A percentile compares a stretch with the other conserved stretches of the same genome.
Evolutionary conservation across 2,888 invertebrate species (phyloP).

Genomic region (Lepidochitona cinerea): DNA sequence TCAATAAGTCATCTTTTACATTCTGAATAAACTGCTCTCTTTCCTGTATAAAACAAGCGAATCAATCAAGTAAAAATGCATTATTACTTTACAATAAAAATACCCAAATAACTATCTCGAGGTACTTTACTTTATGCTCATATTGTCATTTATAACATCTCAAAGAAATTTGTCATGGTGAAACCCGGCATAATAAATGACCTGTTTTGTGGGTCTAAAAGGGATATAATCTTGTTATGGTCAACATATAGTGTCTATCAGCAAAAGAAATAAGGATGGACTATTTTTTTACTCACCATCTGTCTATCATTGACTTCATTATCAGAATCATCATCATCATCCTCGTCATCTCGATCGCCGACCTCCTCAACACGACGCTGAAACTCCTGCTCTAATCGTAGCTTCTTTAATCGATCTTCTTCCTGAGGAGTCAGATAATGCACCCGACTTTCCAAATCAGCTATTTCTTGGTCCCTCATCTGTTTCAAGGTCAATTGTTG

Average conservation of each 20-base stretch:
- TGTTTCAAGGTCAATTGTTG: constrained; percentile 82
- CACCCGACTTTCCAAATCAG: constrained; percentile 79
- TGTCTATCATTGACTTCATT: constrained; percentile 44
- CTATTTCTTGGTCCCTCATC: constrained; percentile 90
- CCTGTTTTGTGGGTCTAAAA: too few species aligned
- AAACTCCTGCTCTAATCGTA: constrained; percentile 94
- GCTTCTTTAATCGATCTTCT: constrained; percentile 64
- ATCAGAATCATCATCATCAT: constrained; percentile 74
- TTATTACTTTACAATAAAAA: too few species aligned
- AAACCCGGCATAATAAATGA: too few species aligned
- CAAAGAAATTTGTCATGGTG: too few species aligned
- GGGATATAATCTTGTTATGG: too few species aligned
- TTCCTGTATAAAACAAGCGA: constrained; percentile 57
- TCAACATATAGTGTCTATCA: too few species aligned
- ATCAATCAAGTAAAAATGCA: too few species aligned
- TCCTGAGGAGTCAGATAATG: constrained; percentile 53
- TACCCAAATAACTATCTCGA: too few species aligned
- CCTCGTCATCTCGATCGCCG: constrained; percentile 79
- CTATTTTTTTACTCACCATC: constrained; percentile 46
- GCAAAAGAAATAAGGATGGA: too few species aligned
- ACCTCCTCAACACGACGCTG: constrained; percentile 89
- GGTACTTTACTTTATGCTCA: too few species aligned
- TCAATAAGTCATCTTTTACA: constrained; percentile 71
- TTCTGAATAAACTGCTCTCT: constrained; percentile 67
- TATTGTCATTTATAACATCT: too few species aligned